A percentile compares a stretch with the other conserved stretches of the same genome.
These are phyloP conservation scores for Eriocheir sinensis DNA, from an alignment of 1,140 invertebrate genomes.

Conservation along the genomic window DNA sequence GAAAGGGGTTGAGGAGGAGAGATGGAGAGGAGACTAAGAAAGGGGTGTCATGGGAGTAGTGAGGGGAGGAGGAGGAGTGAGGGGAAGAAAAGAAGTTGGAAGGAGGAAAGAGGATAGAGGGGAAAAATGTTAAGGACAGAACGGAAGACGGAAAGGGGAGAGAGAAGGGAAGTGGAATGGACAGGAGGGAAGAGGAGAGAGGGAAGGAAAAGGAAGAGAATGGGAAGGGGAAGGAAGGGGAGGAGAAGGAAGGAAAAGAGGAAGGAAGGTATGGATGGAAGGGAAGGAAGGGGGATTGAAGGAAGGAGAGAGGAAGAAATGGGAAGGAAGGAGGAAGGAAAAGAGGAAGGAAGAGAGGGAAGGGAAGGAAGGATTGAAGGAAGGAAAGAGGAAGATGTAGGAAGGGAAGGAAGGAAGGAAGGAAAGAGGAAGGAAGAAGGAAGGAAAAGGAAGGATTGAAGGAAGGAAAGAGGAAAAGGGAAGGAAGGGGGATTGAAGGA, in stretches of 20 bases:
- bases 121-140: no score
- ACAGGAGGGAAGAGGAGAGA: neutral
- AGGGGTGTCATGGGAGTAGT: neutral
- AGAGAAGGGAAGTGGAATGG: neutral
- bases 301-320: no score
- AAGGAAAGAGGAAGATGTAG: neutral
- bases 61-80: neutral
- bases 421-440: neutral
- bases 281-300: neutral
- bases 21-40: neutral
- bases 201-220: neutral
- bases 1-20: neutral
- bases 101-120: neutral
- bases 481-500: neutral
- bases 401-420: neutral
- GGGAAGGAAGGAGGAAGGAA: neutral
- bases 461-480: neutral
- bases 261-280: neutral
- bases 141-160: neutral
- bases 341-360: neutral
- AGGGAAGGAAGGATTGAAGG: neutral
- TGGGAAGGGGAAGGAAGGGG: neutral
- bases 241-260: no score
- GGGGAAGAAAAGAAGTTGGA: neutral
- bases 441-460: neutral